Percentiles rank a stretch among this genome's conserved stretches.
Conservation (phyloP, 2,888 invertebrate genomes). For the Myopa testacea region DNA sequence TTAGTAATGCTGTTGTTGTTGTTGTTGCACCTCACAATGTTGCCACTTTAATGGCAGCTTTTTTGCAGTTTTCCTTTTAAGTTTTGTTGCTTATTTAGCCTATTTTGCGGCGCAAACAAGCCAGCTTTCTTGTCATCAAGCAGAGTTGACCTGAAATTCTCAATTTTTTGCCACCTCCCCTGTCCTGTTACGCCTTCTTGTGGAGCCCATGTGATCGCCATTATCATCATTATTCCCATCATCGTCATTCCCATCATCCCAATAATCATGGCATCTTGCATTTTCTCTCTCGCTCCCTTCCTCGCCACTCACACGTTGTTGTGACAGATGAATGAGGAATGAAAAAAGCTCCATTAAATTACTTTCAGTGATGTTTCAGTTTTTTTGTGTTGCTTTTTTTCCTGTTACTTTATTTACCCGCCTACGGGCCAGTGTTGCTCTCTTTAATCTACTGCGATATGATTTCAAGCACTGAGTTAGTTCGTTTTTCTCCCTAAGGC, state of each 20-base stretch:
- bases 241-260: constrained; percentile 32
- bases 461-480: constrained; percentile 6
- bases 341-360: constrained; percentile 27
- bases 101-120: constrained; percentile 29
- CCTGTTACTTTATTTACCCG: constrained; percentile 14
- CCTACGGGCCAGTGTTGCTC: constrained; percentile 30
- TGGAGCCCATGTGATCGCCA: constrained; percentile 13
- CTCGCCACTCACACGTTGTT: constrained; percentile 34
- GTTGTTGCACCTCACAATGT: background rate
- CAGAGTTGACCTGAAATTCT: constrained; percentile 37
- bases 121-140: background rate
- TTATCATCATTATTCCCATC: constrained; percentile 39
- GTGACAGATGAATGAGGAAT: constrained; percentile 16
- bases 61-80: constrained; percentile 23
- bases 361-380: constrained; percentile 3
- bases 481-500: constrained; percentile 19
- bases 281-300: constrained; percentile 10
- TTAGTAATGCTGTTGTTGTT: background rate
- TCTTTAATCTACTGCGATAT: constrained; percentile 36
- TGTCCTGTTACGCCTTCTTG: background rate
- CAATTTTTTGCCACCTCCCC: constrained; percentile 22
- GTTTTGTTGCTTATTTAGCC: constrained; percentile 35
- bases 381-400: constrained; percentile 13
- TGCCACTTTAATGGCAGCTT: constrained; percentile 16
- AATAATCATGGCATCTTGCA: background rate